Percentiles rank a stretch among this genome's conserved stretches.
These are phyloP conservation scores for Lathronympha strigana DNA, from an alignment of 2,888 invertebrate species.

Conservation along the genomic window DNA sequence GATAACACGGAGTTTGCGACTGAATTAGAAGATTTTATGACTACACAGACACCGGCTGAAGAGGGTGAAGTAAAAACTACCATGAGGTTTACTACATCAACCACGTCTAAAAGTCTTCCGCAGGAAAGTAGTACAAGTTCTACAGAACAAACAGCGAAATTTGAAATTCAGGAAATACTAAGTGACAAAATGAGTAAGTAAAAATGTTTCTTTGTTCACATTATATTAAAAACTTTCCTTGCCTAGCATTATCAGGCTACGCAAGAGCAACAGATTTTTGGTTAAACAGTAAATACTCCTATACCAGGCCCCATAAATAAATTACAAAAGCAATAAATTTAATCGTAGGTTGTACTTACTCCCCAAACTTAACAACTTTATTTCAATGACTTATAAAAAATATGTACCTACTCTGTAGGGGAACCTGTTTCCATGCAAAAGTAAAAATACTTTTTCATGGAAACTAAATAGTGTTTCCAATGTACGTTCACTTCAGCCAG, in stretches of 20 bases:
- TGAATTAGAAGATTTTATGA: constrained; percentile 60
- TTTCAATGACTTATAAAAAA: too few species aligned
- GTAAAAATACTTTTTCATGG: too few species aligned
- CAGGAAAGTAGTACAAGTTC: constrained; percentile 48
- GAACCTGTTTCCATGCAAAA: too few species aligned
- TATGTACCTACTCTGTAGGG: too few species aligned
- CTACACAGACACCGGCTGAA: constrained; percentile 56
- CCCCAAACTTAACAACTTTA: too few species aligned
- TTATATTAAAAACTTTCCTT: too few species aligned
- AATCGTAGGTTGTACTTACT: too few species aligned
- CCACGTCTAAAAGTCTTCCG: constrained; percentile 49
- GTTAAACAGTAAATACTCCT: too few species aligned
- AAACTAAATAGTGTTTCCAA: too few species aligned
- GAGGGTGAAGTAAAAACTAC: constrained; percentile 49
- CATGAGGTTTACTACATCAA: constrained; percentile 46
- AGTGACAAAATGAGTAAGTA: constrained; percentile 83
- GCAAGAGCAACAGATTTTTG: not conserved
- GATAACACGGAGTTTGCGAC: constrained; percentile 66
- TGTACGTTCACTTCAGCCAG: too few species aligned
- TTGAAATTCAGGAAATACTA: constrained; percentile 87
- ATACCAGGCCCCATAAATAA: too few species aligned
- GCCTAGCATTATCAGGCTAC: not conserved
- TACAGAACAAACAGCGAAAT: constrained; percentile 79
- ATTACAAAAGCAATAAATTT: too few species aligned
- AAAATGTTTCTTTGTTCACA: not conserved